Conservation (phyloP, 2,113 vertebrate species). For the Mustelus asterias region DNA sequence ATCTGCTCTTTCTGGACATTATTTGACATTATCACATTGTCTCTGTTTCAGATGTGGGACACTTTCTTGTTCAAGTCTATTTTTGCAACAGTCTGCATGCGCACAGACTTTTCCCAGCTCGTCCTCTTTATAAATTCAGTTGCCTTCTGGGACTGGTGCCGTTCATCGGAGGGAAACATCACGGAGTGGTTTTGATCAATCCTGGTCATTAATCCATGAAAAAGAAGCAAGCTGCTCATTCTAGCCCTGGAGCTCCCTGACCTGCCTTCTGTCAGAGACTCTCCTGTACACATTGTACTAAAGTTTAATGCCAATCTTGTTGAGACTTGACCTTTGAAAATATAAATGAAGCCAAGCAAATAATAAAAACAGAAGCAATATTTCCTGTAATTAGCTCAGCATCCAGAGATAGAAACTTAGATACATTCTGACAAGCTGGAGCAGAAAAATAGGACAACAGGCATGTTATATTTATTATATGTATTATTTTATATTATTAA, state of each 20-base stretch:
- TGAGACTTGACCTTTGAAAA: slow-evolving; percentile 31
- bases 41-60: background rate
- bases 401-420: background rate
- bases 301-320: slow-evolving; percentile 30
- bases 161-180: background rate
- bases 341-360: slow-evolving; percentile 32
- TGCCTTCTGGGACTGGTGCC: background rate
- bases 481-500: background rate
- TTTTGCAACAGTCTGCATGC: background rate
- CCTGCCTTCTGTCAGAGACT: background rate
- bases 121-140: background rate
- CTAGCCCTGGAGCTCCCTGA: background rate
- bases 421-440: background rate
- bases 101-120: background rate
- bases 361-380: background rate
- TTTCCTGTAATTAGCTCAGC: slow-evolving; percentile 24
- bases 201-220: background rate
- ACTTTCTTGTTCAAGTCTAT: too few species aligned
- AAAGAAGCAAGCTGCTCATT: background rate
- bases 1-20: background rate
- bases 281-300: background rate
- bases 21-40: background rate
- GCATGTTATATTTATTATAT: background rate
- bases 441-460: background rate
- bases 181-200: background rate